Evolutionary conservation across 2,113 vertebrate genomes (phyloP).

Genomic region (Variabilichromis moorii): DNA sequence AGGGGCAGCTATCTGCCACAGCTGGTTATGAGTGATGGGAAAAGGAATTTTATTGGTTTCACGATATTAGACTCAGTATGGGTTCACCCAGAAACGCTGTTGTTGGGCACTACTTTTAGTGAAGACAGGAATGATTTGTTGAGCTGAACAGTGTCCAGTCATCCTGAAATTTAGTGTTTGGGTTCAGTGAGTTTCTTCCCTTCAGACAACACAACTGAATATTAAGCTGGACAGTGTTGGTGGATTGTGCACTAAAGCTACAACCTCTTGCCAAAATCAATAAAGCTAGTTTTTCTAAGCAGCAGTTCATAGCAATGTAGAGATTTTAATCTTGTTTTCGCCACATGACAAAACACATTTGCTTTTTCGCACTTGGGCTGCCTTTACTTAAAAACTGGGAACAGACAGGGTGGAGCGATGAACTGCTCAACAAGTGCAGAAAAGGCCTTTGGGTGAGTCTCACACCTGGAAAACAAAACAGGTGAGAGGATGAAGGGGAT

Average conservation of each 20-base stretch:
- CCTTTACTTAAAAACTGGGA: neutral
- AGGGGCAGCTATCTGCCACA: neutral
- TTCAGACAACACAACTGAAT: neutral
- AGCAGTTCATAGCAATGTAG: neutral
- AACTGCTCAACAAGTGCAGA: neutral
- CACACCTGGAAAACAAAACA: slow-evolving; percentile 51
- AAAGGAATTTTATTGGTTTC: neutral
- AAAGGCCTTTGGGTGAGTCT: neutral
- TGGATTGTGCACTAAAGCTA: neutral
- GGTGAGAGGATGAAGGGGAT: slow-evolving; percentile 23
- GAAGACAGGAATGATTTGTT: neutral
- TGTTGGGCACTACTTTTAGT: neutral
- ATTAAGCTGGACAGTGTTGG: neutral
- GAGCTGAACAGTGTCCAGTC: neutral
- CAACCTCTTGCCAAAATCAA: slow-evolving; percentile 8
- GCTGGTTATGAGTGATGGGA: neutral
- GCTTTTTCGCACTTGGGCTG: neutral
- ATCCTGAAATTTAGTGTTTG: neutral
- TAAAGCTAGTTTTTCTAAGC: neutral
- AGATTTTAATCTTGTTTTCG: neutral
- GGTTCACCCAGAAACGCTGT: neutral
- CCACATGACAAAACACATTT: neutral
- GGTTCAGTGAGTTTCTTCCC: slow-evolving; percentile 3
- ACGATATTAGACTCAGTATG: neutral
- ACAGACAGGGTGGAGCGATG: neutral